Evolutionary conservation across 2,797 vertebrate species (phyloP).

Genomic region (Phyllotis vaccarum): DNA sequence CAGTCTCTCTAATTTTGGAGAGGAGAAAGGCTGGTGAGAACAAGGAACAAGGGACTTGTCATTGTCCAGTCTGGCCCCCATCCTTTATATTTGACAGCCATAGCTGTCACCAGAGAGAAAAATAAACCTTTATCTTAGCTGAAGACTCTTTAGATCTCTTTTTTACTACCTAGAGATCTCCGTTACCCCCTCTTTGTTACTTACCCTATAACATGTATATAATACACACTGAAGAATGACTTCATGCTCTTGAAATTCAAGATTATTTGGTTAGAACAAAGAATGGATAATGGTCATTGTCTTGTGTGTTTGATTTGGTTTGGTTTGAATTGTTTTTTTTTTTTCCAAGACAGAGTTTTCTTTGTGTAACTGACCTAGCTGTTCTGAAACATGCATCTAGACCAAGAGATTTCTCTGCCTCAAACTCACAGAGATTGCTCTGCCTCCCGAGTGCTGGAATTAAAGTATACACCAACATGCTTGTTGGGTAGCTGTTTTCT

Average conservation of each 20-base stretch:
- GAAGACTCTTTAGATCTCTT: background rate
- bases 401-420: background rate
- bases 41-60: background rate
- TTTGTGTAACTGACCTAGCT: background rate
- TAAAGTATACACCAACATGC: background rate
- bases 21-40: too few species aligned
- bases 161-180: too few species aligned
- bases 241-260: background rate
- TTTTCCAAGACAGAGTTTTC: background rate
- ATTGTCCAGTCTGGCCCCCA: background rate
- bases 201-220: background rate
- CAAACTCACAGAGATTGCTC: background rate
- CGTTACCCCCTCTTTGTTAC: background rate
- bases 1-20: background rate
- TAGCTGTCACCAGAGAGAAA: background rate
- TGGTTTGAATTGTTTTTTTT: too few species aligned
- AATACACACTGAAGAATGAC: background rate
- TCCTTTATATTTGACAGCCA: rapidly evolving
- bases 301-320: background rate
- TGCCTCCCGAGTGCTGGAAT: background rate
- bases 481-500: background rate
- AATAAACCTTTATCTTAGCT: background rate
- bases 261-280: background rate
- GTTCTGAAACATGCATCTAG: background rate
- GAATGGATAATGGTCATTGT: background rate